Conservation (phyloP, 2,113 vertebrate species). For the Platycercus adscitus region DNA sequence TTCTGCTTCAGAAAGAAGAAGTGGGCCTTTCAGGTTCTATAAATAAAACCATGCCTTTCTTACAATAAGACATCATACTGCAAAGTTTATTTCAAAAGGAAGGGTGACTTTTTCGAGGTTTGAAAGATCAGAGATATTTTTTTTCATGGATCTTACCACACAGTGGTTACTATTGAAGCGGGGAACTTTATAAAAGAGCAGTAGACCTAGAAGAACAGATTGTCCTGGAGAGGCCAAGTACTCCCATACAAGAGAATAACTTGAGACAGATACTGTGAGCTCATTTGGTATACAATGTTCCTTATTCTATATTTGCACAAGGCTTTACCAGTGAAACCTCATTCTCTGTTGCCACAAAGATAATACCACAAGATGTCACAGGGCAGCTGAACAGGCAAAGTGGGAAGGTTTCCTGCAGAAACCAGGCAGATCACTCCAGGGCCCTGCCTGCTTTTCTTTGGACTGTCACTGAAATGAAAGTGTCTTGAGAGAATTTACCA, state of each 20-base stretch:
- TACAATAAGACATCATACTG: background rate
- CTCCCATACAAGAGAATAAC: background rate
- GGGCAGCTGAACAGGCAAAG: background rate
- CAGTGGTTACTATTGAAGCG: background rate
- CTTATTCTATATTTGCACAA: background rate
- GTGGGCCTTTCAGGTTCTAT: background rate
- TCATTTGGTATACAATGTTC: background rate
- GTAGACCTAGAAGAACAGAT: background rate
- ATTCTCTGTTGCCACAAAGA: background rate
- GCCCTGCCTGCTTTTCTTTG: background rate
- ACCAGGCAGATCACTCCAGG: background rate
- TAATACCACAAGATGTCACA: background rate
- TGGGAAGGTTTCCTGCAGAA: background rate
- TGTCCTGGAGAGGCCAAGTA: background rate
- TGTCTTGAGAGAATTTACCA: background rate
- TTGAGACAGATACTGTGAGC: background rate
- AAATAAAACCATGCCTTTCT: background rate
- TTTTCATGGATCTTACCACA: background rate
- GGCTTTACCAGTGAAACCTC: background rate
- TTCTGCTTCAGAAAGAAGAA: slow-evolving; percentile 40
- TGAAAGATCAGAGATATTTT: background rate
- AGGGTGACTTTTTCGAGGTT: background rate
- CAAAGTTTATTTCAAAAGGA: background rate
- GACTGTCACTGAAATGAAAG: background rate
- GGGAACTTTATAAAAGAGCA: background rate